phyloP scores from a whole-genome alignment of 1,140 invertebrate species.

The Aricia agestis region DNA sequence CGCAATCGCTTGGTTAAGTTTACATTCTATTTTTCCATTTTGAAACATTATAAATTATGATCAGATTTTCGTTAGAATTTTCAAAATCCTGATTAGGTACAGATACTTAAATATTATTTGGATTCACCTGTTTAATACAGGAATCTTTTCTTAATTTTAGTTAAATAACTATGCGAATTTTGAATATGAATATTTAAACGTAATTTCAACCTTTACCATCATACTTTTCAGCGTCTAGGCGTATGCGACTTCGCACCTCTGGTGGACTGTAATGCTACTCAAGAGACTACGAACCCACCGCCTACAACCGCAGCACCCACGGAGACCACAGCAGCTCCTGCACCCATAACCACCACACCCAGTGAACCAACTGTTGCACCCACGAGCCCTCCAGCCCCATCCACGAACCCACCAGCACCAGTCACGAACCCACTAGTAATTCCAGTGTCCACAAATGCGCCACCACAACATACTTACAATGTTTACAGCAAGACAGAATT shows the following conservation, averaged over 20 bases:
- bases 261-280: conserved; percentile 73
- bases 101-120: too few relatives aligned
- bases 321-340: background rate
- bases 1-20: too few relatives aligned
- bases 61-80: too few relatives aligned
- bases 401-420: background rate
- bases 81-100: too few relatives aligned
- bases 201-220: background rate
- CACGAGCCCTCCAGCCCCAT: background rate
- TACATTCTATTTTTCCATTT: too few relatives aligned
- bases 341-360: background rate
- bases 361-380: background rate
- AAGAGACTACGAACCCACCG: conserved; percentile 5
- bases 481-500: background rate
- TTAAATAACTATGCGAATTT: too few relatives aligned
- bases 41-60: too few relatives aligned
- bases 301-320: conserved; percentile 21
- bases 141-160: too few relatives aligned
- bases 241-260: conserved; percentile 78
- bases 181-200: too few relatives aligned
- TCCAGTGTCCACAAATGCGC: background rate
- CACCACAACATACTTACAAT: background rate
- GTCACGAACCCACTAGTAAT: background rate
- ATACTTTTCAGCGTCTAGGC: conserved; percentile 70
- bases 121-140: too few relatives aligned